Conservation (phyloP, 2,797 vertebrate genomes). For the Acanthopagrus latus region DNA sequence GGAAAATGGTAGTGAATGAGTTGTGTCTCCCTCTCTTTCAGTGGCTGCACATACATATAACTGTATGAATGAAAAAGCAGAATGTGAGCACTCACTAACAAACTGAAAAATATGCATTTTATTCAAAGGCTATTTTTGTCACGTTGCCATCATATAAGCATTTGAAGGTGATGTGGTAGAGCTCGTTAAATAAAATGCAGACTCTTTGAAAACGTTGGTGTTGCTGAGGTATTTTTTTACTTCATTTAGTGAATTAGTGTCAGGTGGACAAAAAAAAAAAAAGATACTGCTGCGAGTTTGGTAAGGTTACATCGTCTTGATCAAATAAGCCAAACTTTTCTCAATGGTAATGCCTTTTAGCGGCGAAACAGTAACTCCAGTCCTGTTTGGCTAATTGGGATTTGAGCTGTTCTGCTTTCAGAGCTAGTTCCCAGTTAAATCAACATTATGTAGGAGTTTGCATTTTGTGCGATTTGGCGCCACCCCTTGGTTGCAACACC, state of each 20-base stretch:
- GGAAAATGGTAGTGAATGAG: constrained; percentile 43
- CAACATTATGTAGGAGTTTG: no score
- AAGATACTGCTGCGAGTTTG: constrained; percentile 3
- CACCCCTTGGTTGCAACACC: no score
- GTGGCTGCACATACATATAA: constrained; percentile 2
- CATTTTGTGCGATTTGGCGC: no score
- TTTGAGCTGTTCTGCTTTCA: background rate
- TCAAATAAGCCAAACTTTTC: constrained; percentile 21
- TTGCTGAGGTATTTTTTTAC: constrained; percentile 21
- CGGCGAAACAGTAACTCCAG: constrained; percentile 16
- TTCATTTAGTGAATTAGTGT: constrained; percentile 3
- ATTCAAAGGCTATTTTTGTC: constrained; percentile 27
- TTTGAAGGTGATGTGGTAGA: constrained; percentile 21
- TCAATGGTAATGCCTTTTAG: constrained; percentile 22
- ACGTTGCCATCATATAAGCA: constrained; percentile 24
- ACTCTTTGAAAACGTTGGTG: background rate
- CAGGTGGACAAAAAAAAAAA: constrained; percentile 8
- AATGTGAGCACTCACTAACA: constrained; percentile 41
- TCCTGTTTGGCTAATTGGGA: background rate
- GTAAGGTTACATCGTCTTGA: constrained; percentile 12
- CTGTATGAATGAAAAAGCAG: constrained; percentile 52
- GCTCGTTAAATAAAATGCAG: constrained; percentile 14
- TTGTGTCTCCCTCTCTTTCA: constrained; percentile 36
- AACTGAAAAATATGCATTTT: constrained; percentile 24
- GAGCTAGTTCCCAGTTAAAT: background rate